Base-by-base conservation (phyloP, 2,888 invertebrate genomes). In the Cerastoderma edule region DNA sequence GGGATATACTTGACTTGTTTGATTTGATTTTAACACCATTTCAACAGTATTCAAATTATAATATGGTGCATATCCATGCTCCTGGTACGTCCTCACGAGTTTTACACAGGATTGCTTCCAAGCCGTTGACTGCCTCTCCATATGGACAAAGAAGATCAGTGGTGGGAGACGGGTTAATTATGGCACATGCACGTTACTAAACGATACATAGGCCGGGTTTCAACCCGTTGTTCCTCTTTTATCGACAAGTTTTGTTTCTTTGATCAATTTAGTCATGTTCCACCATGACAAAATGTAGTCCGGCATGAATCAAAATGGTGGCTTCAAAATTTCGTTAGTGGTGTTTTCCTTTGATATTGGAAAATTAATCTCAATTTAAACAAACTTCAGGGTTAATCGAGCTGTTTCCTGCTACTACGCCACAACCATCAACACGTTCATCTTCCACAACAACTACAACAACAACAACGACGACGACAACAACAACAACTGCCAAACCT, bases 361-460 rank as follows among this genome's bases (percentile, higher is more conserved):
- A 39, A 39, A 39, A 39, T 13, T 13, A 39, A 8, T 16, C 8
- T 16, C 39, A 13, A 16, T 16, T 8, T 16, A 10, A 30, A 3
- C 39, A 39, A 28, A n/a, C 39, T 60, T 32, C 28, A 60, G 60
- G 60, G n/a, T 22, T 60, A 27, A 60, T 60, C 19, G 60, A 60
- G 16, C 33, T 28, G 4, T 60, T 60, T 13, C 60, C 60, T 8
- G 19, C 22, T 4, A 57, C 57, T 16, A n/a, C 57, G n/a, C n/a
- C 57, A 10, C 19, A 22, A n/a, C 53, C 13, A 53, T 19, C 53
- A 53, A 10, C 8, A 53, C 10, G 16, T 22, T 22, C 24, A 44
- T 10, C 8, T 53, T 53, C 19, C 10, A 19, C 1, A 35, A 60
- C 60, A 22, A 60, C 60, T 24, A 22, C 60, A 22, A 8, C 19